Evolutionary conservation across 2,797 vertebrate genomes (phyloP).

Genomic region (Euphonia xanthogaster): DNA sequence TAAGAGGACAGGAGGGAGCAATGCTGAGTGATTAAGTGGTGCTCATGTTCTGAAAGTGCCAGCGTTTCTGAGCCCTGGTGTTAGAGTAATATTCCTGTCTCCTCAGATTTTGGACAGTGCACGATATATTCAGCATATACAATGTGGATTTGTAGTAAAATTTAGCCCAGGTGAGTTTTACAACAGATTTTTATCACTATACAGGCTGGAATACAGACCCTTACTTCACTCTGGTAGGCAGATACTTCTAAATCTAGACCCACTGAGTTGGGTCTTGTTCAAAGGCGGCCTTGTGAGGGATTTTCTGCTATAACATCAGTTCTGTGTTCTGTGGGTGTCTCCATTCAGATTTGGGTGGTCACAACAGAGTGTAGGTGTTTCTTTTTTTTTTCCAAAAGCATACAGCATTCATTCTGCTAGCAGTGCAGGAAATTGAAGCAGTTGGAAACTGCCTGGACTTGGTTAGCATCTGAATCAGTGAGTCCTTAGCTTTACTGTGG

Average conservation of each 20-base stretch:
- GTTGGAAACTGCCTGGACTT: neutral
- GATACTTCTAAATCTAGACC: neutral
- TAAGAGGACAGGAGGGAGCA: neutral
- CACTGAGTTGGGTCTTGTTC: neutral
- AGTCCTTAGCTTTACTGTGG: neutral
- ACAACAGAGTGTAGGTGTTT: neutral
- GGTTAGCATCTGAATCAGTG: neutral
- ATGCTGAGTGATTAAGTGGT: neutral
- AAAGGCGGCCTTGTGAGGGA: neutral
- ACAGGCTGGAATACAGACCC: neutral
- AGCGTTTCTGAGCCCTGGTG: neutral
- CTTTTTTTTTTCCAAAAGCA: neutral
- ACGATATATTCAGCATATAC: neutral
- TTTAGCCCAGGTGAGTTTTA: neutral
- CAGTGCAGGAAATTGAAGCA: neutral
- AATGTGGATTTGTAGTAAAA: neutral
- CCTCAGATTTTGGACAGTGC: neutral
- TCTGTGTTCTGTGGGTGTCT: neutral
- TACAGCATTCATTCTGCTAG: neutral
- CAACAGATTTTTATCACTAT: neutral
- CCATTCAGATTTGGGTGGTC: neutral
- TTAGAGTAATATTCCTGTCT: neutral
- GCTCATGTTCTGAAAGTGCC: neutral
- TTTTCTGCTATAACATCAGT: neutral
- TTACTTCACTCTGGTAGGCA: neutral